Evolutionary conservation across 2,797 vertebrate species (phyloP).

Genomic region (Sebastes iracundus): DNA sequence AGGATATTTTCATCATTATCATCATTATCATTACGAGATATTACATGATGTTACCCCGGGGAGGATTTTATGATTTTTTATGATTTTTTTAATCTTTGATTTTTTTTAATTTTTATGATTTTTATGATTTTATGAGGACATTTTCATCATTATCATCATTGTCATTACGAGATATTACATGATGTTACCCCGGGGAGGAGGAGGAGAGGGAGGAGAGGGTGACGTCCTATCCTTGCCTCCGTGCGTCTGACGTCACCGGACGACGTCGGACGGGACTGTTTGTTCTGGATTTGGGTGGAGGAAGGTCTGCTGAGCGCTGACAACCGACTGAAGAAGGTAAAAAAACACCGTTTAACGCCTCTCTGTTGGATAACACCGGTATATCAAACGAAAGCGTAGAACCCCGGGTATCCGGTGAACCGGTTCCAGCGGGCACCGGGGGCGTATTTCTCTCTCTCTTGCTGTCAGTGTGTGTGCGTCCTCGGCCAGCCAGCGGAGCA

Average conservation of each 20-base stretch:
- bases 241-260: constrained; percentile 79
- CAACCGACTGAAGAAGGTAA: constrained; percentile 78
- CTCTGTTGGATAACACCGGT: background rate
- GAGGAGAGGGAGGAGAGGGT: background rate
- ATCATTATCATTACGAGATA: too few relatives aligned
- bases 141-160: too few relatives aligned
- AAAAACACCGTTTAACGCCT: constrained; percentile 53
- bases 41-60: too few relatives aligned
- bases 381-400: constrained; percentile 1
- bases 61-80: too few relatives aligned
- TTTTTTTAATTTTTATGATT: too few relatives aligned
- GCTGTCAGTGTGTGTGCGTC: constrained; percentile 79
- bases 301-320: constrained; percentile 77
- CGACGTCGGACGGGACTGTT: constrained; percentile 80
- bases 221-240: background rate
- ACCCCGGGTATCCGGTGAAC: background rate
- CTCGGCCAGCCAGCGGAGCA: constrained; percentile 68
- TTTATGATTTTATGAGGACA: too few relatives aligned
- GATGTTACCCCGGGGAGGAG: too few relatives aligned
- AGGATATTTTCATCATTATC: too few relatives aligned
- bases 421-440: background rate
- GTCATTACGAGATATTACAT: too few relatives aligned
- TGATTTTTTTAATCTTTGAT: too few relatives aligned
- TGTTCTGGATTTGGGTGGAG: constrained; percentile 86
- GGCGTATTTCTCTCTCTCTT: constrained; percentile 67